Percentiles rank a stretch among this genome's conserved stretches.
Conservation (phyloP, 2,797 vertebrate species). For the Morelia viridis region DNA sequence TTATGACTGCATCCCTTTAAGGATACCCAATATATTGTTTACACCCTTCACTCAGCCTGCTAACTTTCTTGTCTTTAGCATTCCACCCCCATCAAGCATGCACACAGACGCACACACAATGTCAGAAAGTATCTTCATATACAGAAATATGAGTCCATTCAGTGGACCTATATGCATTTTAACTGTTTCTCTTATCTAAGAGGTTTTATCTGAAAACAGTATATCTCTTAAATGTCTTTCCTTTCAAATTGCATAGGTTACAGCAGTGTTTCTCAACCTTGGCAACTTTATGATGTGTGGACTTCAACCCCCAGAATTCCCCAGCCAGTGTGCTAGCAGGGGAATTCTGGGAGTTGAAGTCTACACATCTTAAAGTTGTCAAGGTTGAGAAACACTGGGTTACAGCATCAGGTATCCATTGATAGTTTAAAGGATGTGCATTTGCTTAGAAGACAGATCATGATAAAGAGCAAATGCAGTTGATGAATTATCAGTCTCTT, state of each 20-base stretch:
- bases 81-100: not conserved
- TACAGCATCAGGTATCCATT: not conserved
- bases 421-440: not conserved
- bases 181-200: conserved; percentile 6
- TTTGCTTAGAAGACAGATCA: not conserved
- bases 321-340: no score
- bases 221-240: not conserved
- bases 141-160: conserved; percentile 35
- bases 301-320: no score
- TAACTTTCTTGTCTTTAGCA: conserved; percentile 47
- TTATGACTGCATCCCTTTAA: conserved; percentile 52
- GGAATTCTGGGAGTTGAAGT: no score
- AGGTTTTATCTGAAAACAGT: not conserved
- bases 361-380: no score
- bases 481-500: not conserved
- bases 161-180: conserved; percentile 6
- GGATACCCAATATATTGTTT: conserved; percentile 38
- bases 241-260: not conserved
- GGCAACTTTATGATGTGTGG: no score
- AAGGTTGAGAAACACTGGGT: no score
- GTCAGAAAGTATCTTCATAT: conserved; percentile 10
- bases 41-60: conserved; percentile 50
- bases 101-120: not conserved
- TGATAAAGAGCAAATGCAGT: not conserved
- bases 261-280: no score